phyloP scores from a whole-genome alignment of 2,888 invertebrate species.

The Notodonta dromedarius region DNA sequence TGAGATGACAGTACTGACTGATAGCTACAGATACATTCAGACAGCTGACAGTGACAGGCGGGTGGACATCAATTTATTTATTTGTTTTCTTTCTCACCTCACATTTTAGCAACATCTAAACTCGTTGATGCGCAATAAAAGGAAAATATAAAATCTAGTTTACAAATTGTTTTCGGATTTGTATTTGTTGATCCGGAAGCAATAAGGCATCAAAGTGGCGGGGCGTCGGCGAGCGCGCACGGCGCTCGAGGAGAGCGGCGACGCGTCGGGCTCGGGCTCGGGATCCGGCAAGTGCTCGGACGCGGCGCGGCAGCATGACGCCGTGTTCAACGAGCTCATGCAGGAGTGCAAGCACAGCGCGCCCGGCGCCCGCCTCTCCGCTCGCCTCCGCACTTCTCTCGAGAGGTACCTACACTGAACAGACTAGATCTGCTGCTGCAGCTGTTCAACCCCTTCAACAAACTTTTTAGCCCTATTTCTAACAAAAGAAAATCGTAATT shows the following conservation, averaged over 20 bases:
- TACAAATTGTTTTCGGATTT: not conserved
- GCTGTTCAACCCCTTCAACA: no score
- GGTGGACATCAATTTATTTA: no score
- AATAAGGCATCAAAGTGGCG: conserved; percentile 7
- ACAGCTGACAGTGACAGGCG: no score
- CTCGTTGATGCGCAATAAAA: not conserved
- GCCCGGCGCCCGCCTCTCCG: conserved; percentile 87
- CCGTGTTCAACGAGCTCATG: conserved; percentile 85
- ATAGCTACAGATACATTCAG: no score
- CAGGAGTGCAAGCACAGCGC: conserved; percentile 87
- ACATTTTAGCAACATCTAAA: no score
- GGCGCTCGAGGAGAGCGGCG: conserved; percentile 43
- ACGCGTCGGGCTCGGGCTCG: conserved; percentile 14
- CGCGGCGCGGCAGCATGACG: conserved; percentile 45
- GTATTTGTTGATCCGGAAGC: not conserved
- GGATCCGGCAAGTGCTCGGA: conserved; percentile 23
- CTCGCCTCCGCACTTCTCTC: conserved; percentile 63
- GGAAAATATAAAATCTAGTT: not conserved
- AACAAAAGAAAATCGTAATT: no score
- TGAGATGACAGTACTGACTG: no score
- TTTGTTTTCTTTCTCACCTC: no score
- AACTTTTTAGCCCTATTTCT: no score
- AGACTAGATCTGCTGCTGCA: not conserved
- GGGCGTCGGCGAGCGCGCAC: conserved; percentile 12
- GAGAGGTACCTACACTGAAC: conserved; percentile 56